Conservation (phyloP, 2,888 invertebrate species). For the Drosophila subquinaria region DNA sequence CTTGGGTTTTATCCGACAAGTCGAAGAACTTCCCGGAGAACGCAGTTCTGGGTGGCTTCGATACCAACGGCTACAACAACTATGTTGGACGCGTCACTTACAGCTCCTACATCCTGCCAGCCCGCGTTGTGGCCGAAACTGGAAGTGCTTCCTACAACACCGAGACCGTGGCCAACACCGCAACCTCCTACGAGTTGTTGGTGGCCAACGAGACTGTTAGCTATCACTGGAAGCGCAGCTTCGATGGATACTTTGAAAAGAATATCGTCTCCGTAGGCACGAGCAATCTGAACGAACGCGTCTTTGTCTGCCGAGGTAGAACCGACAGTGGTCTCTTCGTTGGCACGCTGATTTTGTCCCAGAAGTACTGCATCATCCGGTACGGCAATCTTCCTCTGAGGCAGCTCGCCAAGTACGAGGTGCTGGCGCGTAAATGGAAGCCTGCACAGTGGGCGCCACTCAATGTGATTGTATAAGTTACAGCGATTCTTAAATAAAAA, state of each 20-base stretch:
- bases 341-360: conserved; percentile 28
- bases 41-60: conserved; percentile 53
- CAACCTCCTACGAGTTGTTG: not conserved
- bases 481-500: not conserved
- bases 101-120: conserved; percentile 38
- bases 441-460: not conserved
- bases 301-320: conserved; percentile 42
- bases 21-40: conserved; percentile 35
- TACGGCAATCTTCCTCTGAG: conserved; percentile 19
- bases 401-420: conserved; percentile 44
- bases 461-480: not conserved
- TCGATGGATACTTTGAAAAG: conserved; percentile 45
- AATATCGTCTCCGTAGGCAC: conserved; percentile 55
- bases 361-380: conserved; percentile 29
- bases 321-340: conserved; percentile 30
- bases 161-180: fast-evolving
- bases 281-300: conserved; percentile 23
- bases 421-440: conserved; percentile 33
- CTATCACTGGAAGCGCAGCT: conserved; percentile 55
- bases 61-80: conserved; percentile 54
- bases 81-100: conserved; percentile 50
- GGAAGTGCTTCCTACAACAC: conserved; percentile 41
- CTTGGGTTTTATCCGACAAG: conserved; percentile 36
- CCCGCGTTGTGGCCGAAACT: conserved; percentile 56
- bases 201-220: conserved; percentile 23